A percentile compares a stretch with the other conserved stretches of the same genome.
These are phyloP conservation scores for Mastacembelus armatus DNA, from an alignment of 2,797 vertebrate species.

Conservation along the genomic window DNA sequence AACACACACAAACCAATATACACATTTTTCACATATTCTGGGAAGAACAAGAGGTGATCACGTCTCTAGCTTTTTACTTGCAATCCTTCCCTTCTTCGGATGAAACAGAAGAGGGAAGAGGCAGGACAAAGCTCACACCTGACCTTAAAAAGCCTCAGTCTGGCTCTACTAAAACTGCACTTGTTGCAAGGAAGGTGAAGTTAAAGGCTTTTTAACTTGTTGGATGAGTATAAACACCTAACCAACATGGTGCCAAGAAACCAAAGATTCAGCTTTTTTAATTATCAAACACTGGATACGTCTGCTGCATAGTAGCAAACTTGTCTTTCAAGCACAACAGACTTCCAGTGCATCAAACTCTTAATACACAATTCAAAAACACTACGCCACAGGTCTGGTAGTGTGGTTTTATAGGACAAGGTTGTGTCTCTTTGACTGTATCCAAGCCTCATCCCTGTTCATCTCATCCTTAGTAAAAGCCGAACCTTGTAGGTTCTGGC, in stretches of 20 bases:
- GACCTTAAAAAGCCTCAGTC: neutral
- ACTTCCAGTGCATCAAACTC: no score
- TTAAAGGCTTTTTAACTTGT: conserved; percentile 24
- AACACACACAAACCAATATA: conserved; percentile 40
- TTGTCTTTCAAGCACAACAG: conserved; percentile 16
- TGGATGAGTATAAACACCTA: neutral
- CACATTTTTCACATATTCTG: conserved; percentile 62
- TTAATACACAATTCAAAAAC: neutral
- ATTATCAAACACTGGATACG: neutral
- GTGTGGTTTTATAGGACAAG: neutral
- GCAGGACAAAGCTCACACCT: conserved; percentile 21
- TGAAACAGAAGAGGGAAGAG: conserved; percentile 18
- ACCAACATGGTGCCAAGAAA: conserved; percentile 5
- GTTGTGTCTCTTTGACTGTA: conserved; percentile 21
- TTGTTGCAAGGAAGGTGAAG: conserved; percentile 17
- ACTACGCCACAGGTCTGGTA: conserved; percentile 10
- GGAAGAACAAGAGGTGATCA: conserved; percentile 43
- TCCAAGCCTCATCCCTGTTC: conserved; percentile 31
- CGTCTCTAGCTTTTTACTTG: neutral
- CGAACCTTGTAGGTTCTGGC: conserved; percentile 40
- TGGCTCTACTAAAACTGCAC: conserved; percentile 7
- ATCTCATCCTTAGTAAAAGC: conserved; percentile 34
- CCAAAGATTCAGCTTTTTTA: conserved; percentile 5
- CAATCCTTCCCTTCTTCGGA: conserved; percentile 22
- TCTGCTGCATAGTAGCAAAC: conserved; percentile 56